Base-by-base conservation (phyloP, 2,888 invertebrate genomes). In the Lysandra coridon region DNA sequence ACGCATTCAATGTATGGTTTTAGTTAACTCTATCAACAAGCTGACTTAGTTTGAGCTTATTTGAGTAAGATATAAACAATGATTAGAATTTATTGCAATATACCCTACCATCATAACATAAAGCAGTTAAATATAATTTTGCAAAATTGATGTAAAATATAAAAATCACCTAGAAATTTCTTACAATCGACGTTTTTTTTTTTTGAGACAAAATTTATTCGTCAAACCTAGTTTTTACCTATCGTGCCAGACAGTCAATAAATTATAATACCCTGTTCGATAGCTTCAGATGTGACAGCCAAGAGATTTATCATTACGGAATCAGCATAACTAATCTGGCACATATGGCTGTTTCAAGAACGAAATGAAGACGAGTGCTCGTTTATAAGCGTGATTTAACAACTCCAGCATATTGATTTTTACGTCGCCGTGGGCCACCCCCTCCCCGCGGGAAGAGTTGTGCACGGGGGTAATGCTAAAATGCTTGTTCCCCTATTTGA, bases 331-430 rank as follows among this genome's bases (percentile, higher is more conserved):
- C 73, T 79, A 57, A 79, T 73, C 62, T 62, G 23, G 30, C 88
- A 88, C 89, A 88, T 88, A 91, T 90, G 85, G 89, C 88, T 91
- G 91, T 92, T 93, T 94, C 88, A 93, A 93, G 89, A 93, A 92
- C 91, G 92, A 92, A 94, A 94, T 92, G 95, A 95, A 95, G 95
- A 95, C 95, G 95, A 95, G 94, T 94, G 91, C 93, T 94, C 94
- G 93, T 94, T 95, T 95, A 95, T 95, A 95, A 95, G 95, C 96
- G 96, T 96, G 96, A 96, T 96, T 96, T 96, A 96, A 96, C 96
- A 96, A 96, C 96, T 96, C 96, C 96, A 96, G 96, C 96, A 96
- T 95, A 95, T 95, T 95, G 95, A 95, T 95, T 95, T 95, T 95
- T 95, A 95, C 95, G 94, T 94, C 94, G 94, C 93, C 93, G 93